These are phyloP conservation scores for Dicrurus megarhynchus DNA, from an alignment of 2,113 vertebrate species.

Conservation along the genomic window DNA sequence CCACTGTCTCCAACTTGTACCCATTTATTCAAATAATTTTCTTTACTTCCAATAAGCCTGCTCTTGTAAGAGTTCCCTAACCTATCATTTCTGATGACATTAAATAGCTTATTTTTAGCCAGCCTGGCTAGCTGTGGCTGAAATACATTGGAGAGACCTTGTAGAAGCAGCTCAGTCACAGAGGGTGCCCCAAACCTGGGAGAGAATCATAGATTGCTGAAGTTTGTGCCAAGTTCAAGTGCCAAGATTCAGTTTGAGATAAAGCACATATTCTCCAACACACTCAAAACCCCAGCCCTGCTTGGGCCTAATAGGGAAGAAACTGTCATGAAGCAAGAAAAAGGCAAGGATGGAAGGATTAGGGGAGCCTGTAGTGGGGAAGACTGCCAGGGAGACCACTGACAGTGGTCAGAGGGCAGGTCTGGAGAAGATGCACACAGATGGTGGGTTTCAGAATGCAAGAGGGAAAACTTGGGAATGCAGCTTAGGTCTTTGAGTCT, in stretches of 20 bases:
- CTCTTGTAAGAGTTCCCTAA: neutral
- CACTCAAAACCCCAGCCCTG: neutral
- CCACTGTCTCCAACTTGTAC: neutral
- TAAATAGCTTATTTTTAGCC: neutral
- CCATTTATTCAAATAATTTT: neutral
- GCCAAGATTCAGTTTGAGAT: neutral
- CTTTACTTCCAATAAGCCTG: neutral
- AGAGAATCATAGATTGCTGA: neutral
- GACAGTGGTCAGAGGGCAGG: neutral
- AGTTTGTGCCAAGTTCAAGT: neutral
- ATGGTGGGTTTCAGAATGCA: neutral
- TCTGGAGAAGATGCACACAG: neutral
- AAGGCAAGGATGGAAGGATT: neutral
- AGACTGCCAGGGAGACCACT: neutral
- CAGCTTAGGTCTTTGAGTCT: neutral
- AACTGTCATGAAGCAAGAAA: neutral
- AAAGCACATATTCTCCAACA: neutral
- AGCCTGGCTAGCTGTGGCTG: neutral
- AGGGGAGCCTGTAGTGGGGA: neutral
- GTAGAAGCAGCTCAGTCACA: neutral
- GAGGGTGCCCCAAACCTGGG: neutral
- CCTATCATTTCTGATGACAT: neutral
- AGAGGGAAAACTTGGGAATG: neutral
- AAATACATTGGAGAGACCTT: neutral
- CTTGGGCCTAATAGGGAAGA: neutral